phyloP scores from a whole-genome alignment of 2,113 vertebrate genomes.

The Nycticryphes semicollaris region DNA sequence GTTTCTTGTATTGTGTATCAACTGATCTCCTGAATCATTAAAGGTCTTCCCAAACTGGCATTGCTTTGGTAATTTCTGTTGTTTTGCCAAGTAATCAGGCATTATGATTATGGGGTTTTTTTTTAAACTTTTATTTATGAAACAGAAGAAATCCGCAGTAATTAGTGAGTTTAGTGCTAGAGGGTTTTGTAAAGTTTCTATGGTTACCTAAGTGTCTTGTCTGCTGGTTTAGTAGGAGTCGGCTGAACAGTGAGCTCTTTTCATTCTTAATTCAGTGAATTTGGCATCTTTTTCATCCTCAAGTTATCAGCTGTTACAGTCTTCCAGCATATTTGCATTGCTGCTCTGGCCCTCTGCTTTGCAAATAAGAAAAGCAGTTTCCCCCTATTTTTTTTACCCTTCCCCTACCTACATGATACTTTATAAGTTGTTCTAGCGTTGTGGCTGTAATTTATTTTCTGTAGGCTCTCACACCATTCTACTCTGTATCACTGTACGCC shows the following conservation, averaged over 20 bases:
- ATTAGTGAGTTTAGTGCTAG: neutral
- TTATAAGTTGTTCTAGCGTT: neutral
- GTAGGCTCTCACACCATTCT: neutral
- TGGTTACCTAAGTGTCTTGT: neutral
- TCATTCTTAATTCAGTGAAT: neutral
- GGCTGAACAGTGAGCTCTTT: neutral
- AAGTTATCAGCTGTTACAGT: neutral
- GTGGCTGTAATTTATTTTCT: neutral
- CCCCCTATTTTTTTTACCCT: neutral
- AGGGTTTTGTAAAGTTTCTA: neutral
- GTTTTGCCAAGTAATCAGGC: neutral
- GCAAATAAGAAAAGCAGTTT: neutral
- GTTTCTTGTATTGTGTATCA: neutral
- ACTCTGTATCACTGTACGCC: neutral
- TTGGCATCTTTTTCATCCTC: neutral
- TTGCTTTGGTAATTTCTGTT: neutral
- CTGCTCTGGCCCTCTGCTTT: neutral
- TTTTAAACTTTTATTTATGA: neutral
- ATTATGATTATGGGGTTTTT: neutral
- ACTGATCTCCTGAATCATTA: neutral
- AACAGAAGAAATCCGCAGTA: neutral
- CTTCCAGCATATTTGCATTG: neutral
- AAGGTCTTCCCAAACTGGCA: neutral
- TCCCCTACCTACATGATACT: neutral
- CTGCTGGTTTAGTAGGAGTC: neutral